Evolutionary conservation across 2,113 vertebrate species (phyloP).

Genomic region (Tauraco erythrolophus): DNA sequence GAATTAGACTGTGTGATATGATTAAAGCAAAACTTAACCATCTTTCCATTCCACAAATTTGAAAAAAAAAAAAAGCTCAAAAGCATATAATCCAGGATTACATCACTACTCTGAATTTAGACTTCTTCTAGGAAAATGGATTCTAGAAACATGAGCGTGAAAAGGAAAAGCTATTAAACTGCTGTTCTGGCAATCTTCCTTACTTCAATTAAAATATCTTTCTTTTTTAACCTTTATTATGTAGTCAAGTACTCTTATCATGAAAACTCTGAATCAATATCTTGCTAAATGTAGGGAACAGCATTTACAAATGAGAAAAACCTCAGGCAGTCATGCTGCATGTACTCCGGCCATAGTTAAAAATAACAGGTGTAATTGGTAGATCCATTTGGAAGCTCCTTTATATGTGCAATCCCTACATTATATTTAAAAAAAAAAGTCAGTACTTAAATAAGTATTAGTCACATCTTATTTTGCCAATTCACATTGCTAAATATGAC

Average conservation of each 20-base stretch:
- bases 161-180: neutral
- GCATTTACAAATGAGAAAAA: neutral
- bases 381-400: neutral
- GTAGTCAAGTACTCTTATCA: neutral
- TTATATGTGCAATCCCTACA: neutral
- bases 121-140: neutral
- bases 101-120: neutral
- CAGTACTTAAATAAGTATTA: neutral
- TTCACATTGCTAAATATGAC: neutral
- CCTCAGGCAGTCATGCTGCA: neutral
- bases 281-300: neutral
- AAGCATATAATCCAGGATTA: neutral
- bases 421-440: neutral
- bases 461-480: neutral
- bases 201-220: neutral
- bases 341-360: neutral
- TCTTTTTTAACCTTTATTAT: neutral
- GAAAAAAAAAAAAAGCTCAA: neutral
- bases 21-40: neutral
- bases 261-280: neutral
- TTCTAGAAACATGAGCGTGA: neutral
- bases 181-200: neutral
- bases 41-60: neutral
- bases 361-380: neutral
- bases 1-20: neutral